Conservation (phyloP, 2,113 vertebrate genomes). For the Ammospiza caudacuta region DNA sequence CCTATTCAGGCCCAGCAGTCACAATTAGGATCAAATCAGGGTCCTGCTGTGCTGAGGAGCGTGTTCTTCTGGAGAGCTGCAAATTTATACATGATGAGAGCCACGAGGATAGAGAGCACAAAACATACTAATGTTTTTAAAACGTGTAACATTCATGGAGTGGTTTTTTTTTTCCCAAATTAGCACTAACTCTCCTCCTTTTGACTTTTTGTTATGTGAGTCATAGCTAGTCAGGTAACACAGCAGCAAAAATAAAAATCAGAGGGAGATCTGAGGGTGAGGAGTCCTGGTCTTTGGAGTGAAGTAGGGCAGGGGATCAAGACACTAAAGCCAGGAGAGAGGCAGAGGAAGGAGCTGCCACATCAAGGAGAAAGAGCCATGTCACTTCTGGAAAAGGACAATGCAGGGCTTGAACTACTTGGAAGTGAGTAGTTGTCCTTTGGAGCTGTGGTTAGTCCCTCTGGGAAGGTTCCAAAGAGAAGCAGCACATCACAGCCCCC, state of each 20-base stretch:
- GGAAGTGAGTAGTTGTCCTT: neutral
- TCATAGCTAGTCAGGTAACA: neutral
- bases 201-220: neutral
- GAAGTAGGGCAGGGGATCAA: neutral
- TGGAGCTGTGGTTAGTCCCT: neutral
- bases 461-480: neutral
- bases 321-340: neutral
- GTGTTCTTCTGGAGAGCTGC: neutral
- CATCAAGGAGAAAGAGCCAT: accelerated
- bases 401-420: neutral
- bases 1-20: neutral
- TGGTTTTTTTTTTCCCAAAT: neutral
- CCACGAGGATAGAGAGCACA: neutral
- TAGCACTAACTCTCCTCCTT: neutral
- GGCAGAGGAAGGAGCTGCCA: neutral
- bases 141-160: neutral
- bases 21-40: neutral
- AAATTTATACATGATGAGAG: neutral
- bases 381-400: neutral
- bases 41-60: neutral
- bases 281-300: neutral
- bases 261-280: neutral
- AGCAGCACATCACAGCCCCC: neutral
- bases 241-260: neutral
- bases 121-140: neutral